Base-by-base conservation (phyloP, 2,113 vertebrate genomes). In the Trichechus manatus region DNA sequence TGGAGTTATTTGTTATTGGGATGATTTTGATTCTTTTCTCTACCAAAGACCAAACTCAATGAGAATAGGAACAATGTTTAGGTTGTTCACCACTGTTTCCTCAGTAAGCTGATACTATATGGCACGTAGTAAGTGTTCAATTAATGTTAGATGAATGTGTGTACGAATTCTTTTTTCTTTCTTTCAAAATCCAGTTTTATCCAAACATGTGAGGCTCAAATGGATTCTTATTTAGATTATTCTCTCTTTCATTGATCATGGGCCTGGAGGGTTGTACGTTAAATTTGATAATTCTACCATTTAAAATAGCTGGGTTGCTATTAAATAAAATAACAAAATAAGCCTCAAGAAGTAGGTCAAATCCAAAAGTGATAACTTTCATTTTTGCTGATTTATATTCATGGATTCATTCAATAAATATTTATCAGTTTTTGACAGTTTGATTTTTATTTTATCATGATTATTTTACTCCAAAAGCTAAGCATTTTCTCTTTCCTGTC, bases 381-480 rank as follows among this genome's bases (percentile, higher is more conserved):
- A 91, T 84, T 97, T 96, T 95, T 93, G 70, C 33, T 93, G 72
- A 92, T 95, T 95, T 95, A 82, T 97, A 96, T 95, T 97, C 95
- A 95, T 96, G 66, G 39, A 82, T 97, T 94, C 90, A 89, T 77
- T 94, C 82, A 92, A 93, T 97, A 97, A 93, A 90, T 97, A 97
- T 97, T 96, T 97, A 97, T 96, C 53, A 85, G 77, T 68, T 97
- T 97, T 87, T 95, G 77, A 94, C 91, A 81, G 6, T 95, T 97
- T 93, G 25, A 72, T 93, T 95, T 97, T 95, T 39, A 87, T 93
- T 96, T 93, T 90, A 88, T 95, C 72, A 91, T 93, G 53, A 96
- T 97, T 86, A 91, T 94, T 96, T 97, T 92, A 96, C 89, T 97
- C 36, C 15, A 86, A 53, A 85, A 91, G 42, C 50, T 89, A 95